Evolutionary conservation across 2,113 vertebrate species (phyloP), one percentile per base, ranked within the genome.

Genomic region (Bufo bufo): DNA sequence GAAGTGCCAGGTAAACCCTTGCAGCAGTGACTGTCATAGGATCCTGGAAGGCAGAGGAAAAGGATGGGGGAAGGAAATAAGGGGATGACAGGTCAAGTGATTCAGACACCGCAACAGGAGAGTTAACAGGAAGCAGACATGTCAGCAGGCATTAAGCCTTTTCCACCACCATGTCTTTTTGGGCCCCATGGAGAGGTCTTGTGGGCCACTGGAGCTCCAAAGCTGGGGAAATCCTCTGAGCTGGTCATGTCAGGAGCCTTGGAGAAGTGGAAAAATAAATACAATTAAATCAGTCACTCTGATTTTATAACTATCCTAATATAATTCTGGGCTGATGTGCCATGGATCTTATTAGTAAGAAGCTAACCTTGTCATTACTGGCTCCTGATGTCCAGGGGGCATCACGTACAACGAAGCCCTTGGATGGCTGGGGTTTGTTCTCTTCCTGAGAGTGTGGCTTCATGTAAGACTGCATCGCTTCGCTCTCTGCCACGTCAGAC

Each of bases 181-280:
- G 98, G 98, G 91, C 98, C 98, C 98, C 98, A 99, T 47, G 98
- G 97, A 89, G 98, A 98, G 89, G 97, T 93, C 91, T 96, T 95
- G 89, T 97, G 94, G 90, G 95, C 93, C 91, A 99, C 97, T 80
- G 98, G 97, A 90, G 98, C 96, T 90, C 98, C 98, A 90, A 99
- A 99, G 93, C 97, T 99, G 88, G 98, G 98, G 89, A 99, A 99
- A 85, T 99, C 98, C 95, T 99, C 98, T 56, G 98, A 97, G 93
- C 98, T 99, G 95, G 96, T 98, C 98, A 99, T 97, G 77, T 99
- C 98, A 13, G 98, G 98, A 89, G 98, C 98, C 98, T 99, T 47
- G 33, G 6, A 6, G 23, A 77, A 11, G 20, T 4, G 4, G 7
- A 19, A 77, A n/a, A 71, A 74, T 43, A 77, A 16, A 12, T 6